These are phyloP conservation scores for Sinelater perroti DNA, from an alignment of 2,888 invertebrate species.

Conservation along the genomic window DNA sequence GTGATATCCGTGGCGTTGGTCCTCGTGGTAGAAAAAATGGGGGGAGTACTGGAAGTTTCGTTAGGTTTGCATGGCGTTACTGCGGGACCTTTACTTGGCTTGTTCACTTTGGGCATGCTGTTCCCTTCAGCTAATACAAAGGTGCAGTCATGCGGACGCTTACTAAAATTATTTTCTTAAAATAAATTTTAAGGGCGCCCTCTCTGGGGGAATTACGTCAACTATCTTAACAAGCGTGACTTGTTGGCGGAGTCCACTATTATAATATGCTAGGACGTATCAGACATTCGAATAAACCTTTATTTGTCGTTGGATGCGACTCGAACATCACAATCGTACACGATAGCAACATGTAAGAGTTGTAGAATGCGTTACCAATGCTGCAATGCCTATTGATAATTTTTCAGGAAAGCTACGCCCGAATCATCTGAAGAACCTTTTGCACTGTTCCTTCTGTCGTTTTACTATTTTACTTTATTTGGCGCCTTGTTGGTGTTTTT, in stretches of 20 bases:
- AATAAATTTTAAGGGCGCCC: slow-evolving; percentile 43
- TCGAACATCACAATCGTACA: slow-evolving; percentile 30
- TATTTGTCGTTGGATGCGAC: slow-evolving; percentile 45
- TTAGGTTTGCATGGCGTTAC: slow-evolving; percentile 71
- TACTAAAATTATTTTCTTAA: slow-evolving; percentile 1
- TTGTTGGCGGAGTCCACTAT: slow-evolving; percentile 44
- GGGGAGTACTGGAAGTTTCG: slow-evolving; percentile 72
- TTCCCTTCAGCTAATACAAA: slow-evolving; percentile 64
- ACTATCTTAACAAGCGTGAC: slow-evolving; percentile 28
- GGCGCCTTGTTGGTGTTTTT: slow-evolving; percentile 30
- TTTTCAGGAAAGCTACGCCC: too few relatives aligned
- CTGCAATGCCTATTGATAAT: too few relatives aligned
- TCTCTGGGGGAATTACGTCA: slow-evolving; percentile 45
- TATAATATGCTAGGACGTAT: slow-evolving; percentile 44
- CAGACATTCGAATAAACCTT: slow-evolving; percentile 41
- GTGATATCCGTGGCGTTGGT: slow-evolving; percentile 76
- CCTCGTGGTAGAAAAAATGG: slow-evolving; percentile 69
- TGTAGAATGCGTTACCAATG: too few relatives aligned
- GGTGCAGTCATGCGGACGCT: background rate
- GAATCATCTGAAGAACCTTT: slow-evolving; percentile 29
- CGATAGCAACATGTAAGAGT: too few relatives aligned
- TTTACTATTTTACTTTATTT: slow-evolving; percentile 45
- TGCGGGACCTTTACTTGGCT: slow-evolving; percentile 71
- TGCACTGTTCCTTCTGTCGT: slow-evolving; percentile 46
- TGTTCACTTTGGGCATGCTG: slow-evolving; percentile 73